phyloP scores from a whole-genome alignment of 2,888 invertebrate species.

The Scaptodrosophila latifasciaeformis region DNA sequence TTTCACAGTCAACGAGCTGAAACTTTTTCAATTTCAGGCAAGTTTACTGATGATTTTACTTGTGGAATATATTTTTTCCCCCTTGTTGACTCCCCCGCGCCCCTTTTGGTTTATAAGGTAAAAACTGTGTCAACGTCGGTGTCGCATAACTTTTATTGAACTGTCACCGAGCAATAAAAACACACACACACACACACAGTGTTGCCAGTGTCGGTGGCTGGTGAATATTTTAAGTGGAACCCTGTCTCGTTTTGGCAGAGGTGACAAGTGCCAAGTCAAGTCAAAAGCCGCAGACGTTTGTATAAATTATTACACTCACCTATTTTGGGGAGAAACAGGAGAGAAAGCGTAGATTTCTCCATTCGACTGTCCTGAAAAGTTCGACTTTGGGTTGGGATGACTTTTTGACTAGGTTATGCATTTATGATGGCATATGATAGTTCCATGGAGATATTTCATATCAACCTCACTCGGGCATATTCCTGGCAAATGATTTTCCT shows the following conservation, averaged over 20 bases:
- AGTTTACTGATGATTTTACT: conserved; percentile 9
- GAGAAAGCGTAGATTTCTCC: too few species aligned
- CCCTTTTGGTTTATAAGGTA: conserved; percentile 2
- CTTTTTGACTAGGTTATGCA: conserved; percentile 43
- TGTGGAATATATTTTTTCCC: background rate
- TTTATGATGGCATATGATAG: conserved; percentile 63
- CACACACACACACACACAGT: too few species aligned
- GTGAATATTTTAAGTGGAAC: conserved; percentile 12
- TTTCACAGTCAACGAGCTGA: conserved; percentile 56
- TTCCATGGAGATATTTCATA: conserved; percentile 38
- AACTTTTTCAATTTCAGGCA: conserved; percentile 60
- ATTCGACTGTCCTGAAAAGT: background rate
- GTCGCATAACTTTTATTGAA: conserved; percentile 64
- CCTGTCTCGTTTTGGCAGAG: conserved; percentile 24
- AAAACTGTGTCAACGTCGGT: conserved; percentile 59
- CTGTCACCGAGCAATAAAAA: conserved; percentile 41
- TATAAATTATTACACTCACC: conserved; percentile 58
- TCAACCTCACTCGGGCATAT: background rate
- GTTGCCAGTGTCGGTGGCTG: background rate
- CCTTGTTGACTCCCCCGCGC: background rate
- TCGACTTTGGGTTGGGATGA: conserved; percentile 1
- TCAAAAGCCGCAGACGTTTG: conserved; percentile 65
- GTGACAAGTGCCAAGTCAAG: conserved; percentile 56
- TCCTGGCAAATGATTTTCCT: conserved; percentile 11
- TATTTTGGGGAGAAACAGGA: too few species aligned